Evolutionary conservation across 2,888 invertebrate species (phyloP).

Genomic region (Rhagophthalmus giganteus): DNA sequence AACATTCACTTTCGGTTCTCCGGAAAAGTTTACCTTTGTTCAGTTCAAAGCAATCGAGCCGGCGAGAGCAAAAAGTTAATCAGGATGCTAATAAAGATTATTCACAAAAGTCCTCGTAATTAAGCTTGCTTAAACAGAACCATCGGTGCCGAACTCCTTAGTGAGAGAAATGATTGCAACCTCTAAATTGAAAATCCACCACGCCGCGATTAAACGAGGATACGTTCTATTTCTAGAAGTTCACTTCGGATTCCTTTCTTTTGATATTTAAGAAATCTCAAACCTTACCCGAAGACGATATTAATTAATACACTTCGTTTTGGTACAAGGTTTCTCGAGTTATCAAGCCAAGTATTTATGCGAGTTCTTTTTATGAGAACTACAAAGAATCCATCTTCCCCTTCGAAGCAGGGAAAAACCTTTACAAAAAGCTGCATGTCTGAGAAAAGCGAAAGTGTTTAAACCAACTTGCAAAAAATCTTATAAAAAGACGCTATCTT

Average conservation of each 20-base stretch:
- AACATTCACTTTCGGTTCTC: slow-evolving; percentile 8
- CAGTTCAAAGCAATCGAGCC: slow-evolving; percentile 11
- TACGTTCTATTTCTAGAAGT: slow-evolving; percentile 17
- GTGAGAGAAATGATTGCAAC: slow-evolving; percentile 22
- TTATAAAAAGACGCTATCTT: slow-evolving; percentile 28
- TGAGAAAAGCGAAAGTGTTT: slow-evolving; percentile 27
- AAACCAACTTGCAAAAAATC: slow-evolving; percentile 25
- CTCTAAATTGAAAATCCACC: slow-evolving; percentile 27
- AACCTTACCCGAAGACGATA: no score
- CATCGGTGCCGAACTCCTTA: slow-evolving; percentile 13
- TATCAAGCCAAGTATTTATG: no score
- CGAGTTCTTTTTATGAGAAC: slow-evolving; percentile 17
- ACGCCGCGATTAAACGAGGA: slow-evolving; percentile 24
- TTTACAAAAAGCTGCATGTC: slow-evolving; percentile 22
- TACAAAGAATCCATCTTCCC: slow-evolving; percentile 14
- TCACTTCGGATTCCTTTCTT: slow-evolving; percentile 23
- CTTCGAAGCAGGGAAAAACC: slow-evolving; percentile 10
- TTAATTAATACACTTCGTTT: no score
- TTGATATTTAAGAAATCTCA: slow-evolving; percentile 13
- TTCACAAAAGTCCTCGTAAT: slow-evolving; percentile 25
- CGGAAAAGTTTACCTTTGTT: slow-evolving; percentile 12
- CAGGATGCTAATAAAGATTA: slow-evolving; percentile 29
- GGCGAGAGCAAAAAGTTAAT: slow-evolving; percentile 23
- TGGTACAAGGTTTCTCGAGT: no score
- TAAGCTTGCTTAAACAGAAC: slow-evolving; percentile 25